Conservation (phyloP, 1,140 invertebrate genomes). For the Brachionus sp. region DNA sequence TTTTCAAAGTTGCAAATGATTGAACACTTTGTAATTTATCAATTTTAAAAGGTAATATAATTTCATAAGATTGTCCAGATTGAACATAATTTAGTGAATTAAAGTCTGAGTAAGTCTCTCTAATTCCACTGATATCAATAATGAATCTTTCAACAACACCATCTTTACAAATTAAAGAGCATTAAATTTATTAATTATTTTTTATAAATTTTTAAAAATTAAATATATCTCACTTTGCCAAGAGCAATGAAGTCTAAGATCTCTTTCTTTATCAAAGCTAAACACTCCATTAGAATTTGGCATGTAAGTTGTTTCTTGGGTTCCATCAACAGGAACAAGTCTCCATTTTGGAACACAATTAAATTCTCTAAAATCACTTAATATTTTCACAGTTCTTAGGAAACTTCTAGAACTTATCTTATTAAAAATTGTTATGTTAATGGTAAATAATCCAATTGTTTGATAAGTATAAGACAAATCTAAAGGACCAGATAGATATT, state of each 20-base stretch:
- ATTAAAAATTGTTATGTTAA: not conserved
- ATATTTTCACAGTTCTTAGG: not conserved
- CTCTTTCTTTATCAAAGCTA: not conserved
- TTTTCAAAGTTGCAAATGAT: not conserved
- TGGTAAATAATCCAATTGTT: not conserved
- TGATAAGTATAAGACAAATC: not conserved
- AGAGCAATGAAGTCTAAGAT: constrained; percentile 20
- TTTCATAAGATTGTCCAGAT: not conserved
- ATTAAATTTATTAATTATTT: not conserved
- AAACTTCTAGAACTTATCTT: not conserved
- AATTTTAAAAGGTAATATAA: not conserved
- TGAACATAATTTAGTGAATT: not conserved
- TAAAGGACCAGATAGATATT: not conserved
- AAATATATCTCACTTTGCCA: not conserved
- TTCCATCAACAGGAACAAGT: constrained; percentile 9
- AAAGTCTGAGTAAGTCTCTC: not conserved
- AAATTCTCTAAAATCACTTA: not conserved
- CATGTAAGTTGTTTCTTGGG: not conserved
- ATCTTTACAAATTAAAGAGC: not conserved
- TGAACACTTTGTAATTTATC: not conserved
- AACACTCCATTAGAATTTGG: not conserved
- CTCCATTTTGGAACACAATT: not conserved
- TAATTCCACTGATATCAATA: not conserved
- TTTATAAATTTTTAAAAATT: not conserved
- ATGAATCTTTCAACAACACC: not conserved